These are phyloP conservation scores for Manis crassicaudata DNA, from an alignment of 2,797 vertebrate species.

Conservation along the genomic window DNA sequence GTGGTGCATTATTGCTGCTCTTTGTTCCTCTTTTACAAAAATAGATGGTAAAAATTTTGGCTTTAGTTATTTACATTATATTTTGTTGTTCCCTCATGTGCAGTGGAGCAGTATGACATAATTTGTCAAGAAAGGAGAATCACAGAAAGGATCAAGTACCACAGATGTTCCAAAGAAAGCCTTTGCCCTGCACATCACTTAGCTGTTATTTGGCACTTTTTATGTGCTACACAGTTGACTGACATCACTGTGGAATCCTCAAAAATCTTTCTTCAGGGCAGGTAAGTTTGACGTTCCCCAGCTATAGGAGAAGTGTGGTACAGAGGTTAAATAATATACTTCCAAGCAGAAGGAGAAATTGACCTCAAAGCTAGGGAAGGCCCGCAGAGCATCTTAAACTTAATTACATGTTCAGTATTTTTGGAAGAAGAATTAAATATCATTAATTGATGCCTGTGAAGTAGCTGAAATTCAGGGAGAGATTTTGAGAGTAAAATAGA, in stretches of 20 bases:
- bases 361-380: conserved; percentile 33
- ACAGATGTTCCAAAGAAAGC: conserved; percentile 68
- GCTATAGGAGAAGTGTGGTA: conserved; percentile 19
- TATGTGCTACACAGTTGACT: conserved; percentile 54
- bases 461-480: conserved; percentile 1
- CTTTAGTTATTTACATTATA: conserved; percentile 61
- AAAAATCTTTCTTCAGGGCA: conserved; percentile 36
- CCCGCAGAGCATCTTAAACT: conserved; percentile 30
- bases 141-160: conserved; percentile 56
- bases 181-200: not conserved
- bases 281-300: conserved; percentile 3
- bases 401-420: conserved; percentile 61
- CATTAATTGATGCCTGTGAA: not conserved
- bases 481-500: not conserved
- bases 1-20: not conserved
- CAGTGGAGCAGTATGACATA: conserved; percentile 58
- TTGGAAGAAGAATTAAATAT: conserved; percentile 39
- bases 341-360: conserved; percentile 35
- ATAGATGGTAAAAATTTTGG: not conserved
- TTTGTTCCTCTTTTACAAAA: conserved; percentile 43
- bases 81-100: conserved; percentile 37
- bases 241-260: conserved; percentile 29
- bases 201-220: conserved; percentile 49
- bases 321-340: conserved; percentile 46
- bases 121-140: conserved; percentile 64